phyloP scores from a whole-genome alignment of 2,797 vertebrate genomes.

The Zalophus californianus region DNA sequence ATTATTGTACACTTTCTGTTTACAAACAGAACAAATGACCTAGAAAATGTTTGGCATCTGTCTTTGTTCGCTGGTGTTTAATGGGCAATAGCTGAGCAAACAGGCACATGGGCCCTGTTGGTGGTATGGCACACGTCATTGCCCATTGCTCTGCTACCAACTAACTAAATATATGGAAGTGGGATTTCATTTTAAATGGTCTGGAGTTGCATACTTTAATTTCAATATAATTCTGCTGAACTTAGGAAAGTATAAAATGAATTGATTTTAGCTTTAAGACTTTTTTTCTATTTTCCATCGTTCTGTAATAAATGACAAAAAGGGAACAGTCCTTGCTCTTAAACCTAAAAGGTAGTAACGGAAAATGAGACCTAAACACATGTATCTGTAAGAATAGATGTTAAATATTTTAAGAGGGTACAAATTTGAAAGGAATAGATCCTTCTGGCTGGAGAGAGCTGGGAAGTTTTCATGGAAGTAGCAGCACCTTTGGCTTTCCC shows the following conservation, averaged over 20 bases:
- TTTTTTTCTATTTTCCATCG: neutral
- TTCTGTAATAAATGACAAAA: neutral
- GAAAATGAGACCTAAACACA: neutral
- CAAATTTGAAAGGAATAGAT: neutral
- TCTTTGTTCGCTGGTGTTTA: slow-evolving; percentile 55
- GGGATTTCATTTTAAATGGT: neutral
- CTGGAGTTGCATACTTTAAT: slow-evolving; percentile 3
- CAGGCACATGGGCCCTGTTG: neutral
- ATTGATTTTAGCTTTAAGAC: slow-evolving; percentile 45
- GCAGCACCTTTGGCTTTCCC: neutral
- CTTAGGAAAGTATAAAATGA: neutral
- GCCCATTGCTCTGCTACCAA: neutral
- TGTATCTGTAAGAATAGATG: neutral
- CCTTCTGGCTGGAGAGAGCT: neutral
- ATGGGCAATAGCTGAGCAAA: neutral
- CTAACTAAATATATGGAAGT: neutral
- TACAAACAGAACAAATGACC: slow-evolving; percentile 86
- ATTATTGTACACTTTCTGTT: slow-evolving; percentile 85
- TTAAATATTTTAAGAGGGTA: neutral
- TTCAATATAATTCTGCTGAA: neutral
- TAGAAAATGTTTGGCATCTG: slow-evolving; percentile 80
- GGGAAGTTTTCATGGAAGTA: neutral
- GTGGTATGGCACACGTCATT: neutral
- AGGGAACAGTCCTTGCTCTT: neutral
- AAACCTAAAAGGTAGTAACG: neutral